phyloP scores from a whole-genome alignment of 2,113 vertebrate species.

The Cathartes aura region DNA sequence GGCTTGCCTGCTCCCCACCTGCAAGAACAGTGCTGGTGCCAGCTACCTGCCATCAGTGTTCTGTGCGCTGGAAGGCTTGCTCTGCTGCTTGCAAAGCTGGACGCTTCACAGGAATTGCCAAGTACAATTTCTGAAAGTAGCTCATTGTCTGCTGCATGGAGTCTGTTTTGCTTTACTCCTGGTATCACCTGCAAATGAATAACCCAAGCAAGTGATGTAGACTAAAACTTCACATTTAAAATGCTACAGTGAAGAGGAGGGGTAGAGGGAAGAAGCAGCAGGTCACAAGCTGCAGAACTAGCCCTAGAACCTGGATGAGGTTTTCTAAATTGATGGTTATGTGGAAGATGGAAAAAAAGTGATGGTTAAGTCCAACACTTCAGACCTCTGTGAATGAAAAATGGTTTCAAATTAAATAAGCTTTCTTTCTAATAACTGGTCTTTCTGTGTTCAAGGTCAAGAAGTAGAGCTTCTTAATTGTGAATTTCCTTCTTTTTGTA shows the following conservation, averaged over 20 bases:
- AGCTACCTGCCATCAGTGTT: rapidly evolving
- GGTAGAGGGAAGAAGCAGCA: neutral
- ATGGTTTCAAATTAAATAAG: neutral
- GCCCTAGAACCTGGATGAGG: neutral
- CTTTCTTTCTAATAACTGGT: neutral
- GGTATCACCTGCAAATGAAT: neutral
- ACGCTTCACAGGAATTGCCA: neutral
- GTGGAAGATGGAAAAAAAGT: neutral
- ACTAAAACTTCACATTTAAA: neutral
- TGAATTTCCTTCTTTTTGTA: neutral
- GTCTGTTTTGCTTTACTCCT: neutral
- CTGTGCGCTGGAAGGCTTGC: neutral
- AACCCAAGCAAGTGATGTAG: neutral
- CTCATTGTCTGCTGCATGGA: neutral
- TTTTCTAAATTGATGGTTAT: neutral
- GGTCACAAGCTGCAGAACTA: neutral
- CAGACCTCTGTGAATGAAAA: neutral
- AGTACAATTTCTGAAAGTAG: neutral
- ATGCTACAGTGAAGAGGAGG: neutral
- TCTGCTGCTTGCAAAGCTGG: rapidly evolving
- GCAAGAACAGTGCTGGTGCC: neutral
- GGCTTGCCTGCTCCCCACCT: neutral
- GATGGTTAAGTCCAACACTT: neutral
- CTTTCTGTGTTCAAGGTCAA: neutral
- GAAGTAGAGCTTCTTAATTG: neutral